Base-by-base conservation (phyloP, 2,888 invertebrate species). In the Chrysolina oricalcia region DNA sequence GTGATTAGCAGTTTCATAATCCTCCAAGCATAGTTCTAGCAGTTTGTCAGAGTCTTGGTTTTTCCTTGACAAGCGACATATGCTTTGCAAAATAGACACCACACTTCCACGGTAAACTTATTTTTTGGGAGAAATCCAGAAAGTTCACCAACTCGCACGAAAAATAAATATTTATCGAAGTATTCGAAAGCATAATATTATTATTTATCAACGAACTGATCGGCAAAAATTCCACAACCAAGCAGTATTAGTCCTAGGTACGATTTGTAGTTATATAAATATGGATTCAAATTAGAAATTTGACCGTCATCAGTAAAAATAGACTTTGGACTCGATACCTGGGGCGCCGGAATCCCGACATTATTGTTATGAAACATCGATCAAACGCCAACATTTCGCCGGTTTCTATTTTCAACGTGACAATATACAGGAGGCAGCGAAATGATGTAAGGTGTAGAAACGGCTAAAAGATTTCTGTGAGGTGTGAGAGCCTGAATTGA, bases 271-370 rank as follows among this genome's bases (percentile, higher is more conserved):
- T 59, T 59, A 59, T 15, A 59, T 59, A 35, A 56, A 27, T 62
- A 70, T 23, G 15, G 35, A 19, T 64, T 48, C 64, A 40, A 67
- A 68, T 73, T 63, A 50, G 67, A 75, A 35, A 72, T 71, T 71
- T 35, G 62, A 72, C 56, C 41, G 67, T 75, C 74, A 66, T 75
- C 67, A 63, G 71, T 71, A 71, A 72, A 72, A 75, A 68, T 74
- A 71, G 67, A 75, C 74, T 75, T 75, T 75, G 68, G 27, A 71
- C 74, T 64, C 68, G 40, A 59, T 63, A 63, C 27, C 43, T 68
- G 71, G 21, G 64, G 40, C 53, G 19, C 53, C 53, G 72, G 67
- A 75, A 69, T 72, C 72, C 63, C 72, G 72, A 46, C 41, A 56
- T 68, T 21, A 68, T 68, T 17, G 40, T 68, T 27, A 66, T 46